Conservation (phyloP, 1,140 invertebrate species). For the Penaeus chinensis region DNA sequence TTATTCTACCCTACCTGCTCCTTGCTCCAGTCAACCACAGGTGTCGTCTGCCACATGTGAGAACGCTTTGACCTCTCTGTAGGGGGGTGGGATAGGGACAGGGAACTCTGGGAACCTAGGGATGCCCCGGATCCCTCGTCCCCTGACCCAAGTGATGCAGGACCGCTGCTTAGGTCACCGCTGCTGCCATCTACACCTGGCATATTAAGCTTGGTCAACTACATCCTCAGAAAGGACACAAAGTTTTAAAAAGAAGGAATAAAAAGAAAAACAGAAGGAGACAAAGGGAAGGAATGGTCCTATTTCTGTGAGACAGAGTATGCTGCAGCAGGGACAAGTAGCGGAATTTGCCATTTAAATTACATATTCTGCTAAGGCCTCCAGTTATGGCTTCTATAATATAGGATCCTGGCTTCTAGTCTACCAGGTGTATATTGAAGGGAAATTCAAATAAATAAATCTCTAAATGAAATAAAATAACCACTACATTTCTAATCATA, state of each 20-base stretch:
- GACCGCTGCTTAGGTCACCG: constrained; percentile 53
- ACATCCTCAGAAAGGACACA: neutral
- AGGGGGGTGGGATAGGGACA: constrained; percentile 29
- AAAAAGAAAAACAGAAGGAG: too few species aligned
- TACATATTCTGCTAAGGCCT: too few species aligned
- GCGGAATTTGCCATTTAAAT: too few species aligned
- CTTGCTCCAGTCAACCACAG: constrained; percentile 56
- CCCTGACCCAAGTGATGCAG: constrained; percentile 52
- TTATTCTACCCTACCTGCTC: constrained; percentile 46
- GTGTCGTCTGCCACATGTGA: constrained; percentile 56
- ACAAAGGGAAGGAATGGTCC: too few species aligned
- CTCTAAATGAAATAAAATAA: too few species aligned
- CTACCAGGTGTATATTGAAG: too few species aligned
- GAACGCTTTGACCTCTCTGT: constrained; percentile 29
- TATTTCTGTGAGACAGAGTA: too few species aligned
- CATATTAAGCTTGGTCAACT: constrained; percentile 1
- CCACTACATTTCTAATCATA: too few species aligned
- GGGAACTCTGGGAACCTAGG: constrained; percentile 52
- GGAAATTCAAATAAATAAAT: too few species aligned
- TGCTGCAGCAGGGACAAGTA: too few species aligned
- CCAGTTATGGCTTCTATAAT: too few species aligned
- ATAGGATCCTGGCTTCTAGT: too few species aligned
- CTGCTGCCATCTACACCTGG: constrained; percentile 52
- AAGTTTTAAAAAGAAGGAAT: neutral
- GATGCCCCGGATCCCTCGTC: constrained; percentile 55